phyloP scores from a whole-genome alignment of 2,888 invertebrate genomes.

The Amphipyra berbera region DNA sequence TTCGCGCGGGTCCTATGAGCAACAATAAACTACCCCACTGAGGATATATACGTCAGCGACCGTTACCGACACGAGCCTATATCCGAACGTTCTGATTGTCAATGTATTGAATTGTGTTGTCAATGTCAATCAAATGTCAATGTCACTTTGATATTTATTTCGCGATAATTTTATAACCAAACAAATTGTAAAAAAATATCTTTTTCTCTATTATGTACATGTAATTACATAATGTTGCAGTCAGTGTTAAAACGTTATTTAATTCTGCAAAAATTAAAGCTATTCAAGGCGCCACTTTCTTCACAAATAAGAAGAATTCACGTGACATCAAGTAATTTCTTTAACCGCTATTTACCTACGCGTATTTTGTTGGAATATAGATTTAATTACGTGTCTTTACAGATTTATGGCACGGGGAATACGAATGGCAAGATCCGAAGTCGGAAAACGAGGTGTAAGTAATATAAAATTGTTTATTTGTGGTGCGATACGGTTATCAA shows the following conservation, averaged over 20 bases:
- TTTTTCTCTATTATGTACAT: slow-evolving; percentile 46
- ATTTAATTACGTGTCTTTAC: slow-evolving; percentile 61
- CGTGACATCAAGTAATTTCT: slow-evolving; percentile 69
- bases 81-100: no score
- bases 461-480: slow-evolving; percentile 1
- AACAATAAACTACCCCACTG: no score
- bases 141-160: slow-evolving; percentile 11
- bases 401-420: slow-evolving; percentile 93
- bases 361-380: slow-evolving; percentile 11
- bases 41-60: no score
- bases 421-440: slow-evolving; percentile 97
- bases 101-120: no score
- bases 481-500: slow-evolving; percentile 2
- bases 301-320: slow-evolving; percentile 67
- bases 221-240: slow-evolving; percentile 66
- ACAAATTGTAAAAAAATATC: slow-evolving; percentile 33
- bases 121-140: neutral
- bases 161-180: slow-evolving; percentile 59
- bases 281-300: slow-evolving; percentile 42
- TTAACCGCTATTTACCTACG: slow-evolving; percentile 28
- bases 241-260: slow-evolving; percentile 40
- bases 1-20: no score
- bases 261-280: slow-evolving; percentile 44
- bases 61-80: no score
- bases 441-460: slow-evolving; percentile 97